Conservation (phyloP, 1,140 invertebrate species). For the Formica exsecta region DNA sequence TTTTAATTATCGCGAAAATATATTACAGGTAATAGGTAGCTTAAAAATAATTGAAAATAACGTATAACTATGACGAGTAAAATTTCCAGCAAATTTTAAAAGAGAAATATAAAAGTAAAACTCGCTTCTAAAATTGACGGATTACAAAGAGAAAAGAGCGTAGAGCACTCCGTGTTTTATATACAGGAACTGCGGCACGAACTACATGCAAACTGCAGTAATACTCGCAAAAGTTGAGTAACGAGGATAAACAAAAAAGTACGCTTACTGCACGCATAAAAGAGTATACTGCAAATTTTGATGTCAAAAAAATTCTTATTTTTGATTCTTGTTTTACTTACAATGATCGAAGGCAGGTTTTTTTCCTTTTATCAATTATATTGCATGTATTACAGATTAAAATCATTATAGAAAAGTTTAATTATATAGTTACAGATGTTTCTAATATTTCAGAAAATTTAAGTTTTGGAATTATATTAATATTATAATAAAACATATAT, state of each 20-base stretch:
- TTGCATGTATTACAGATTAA: background rate
- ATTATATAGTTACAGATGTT: background rate
- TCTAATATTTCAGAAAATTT: background rate
- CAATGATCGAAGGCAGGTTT: background rate
- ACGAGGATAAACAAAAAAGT: conserved; percentile 39
- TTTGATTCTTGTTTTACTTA: background rate
- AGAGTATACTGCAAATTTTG: background rate
- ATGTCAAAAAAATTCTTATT: background rate
- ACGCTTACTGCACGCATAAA: background rate
- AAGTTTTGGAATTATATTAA: background rate
- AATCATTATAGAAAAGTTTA: background rate
- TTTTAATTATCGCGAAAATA: conserved; percentile 10
- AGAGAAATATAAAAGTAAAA: conserved; percentile 10
- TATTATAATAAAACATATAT: background rate
- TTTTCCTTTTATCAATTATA: background rate
- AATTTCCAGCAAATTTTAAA: conserved; percentile 41
- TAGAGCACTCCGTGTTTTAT: conserved; percentile 7
- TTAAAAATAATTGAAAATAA: conserved; percentile 35
- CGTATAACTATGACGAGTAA: conserved; percentile 16
- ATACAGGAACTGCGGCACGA: conserved; percentile 5
- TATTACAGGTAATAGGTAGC: background rate
- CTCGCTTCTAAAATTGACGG: conserved; percentile 37
- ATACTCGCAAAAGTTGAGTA: conserved; percentile 27
- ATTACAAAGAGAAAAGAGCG: conserved; percentile 8
- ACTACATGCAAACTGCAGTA: conserved; percentile 27